Evolutionary conservation across 2,888 invertebrate species (phyloP).

Genomic region (Coelinius sp.): DNA sequence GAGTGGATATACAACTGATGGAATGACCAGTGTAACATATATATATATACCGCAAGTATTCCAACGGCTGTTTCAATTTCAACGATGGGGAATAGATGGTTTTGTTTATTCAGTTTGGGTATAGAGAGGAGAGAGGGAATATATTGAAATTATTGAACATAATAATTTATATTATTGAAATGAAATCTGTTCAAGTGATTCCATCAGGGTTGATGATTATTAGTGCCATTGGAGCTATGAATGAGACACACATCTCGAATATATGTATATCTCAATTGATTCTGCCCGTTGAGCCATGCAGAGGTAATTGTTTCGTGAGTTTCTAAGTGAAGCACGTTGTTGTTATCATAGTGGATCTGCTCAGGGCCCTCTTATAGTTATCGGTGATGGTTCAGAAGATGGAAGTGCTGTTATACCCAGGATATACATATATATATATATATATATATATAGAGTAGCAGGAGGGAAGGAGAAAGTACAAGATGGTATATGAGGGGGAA

Average conservation of each 20-base stretch:
- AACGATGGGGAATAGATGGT: background rate
- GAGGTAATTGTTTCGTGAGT: conserved; percentile 37
- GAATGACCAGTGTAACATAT: conserved; percentile 2
- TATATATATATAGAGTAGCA: conserved; percentile 4
- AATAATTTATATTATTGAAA: too few species aligned
- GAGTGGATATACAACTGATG: conserved; percentile 13
- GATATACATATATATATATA: too few species aligned
- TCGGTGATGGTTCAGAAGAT: conserved; percentile 36
- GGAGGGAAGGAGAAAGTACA: background rate
- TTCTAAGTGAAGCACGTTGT: conserved; percentile 29
- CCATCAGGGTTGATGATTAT: too few species aligned
- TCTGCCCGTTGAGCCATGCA: conserved; percentile 21
- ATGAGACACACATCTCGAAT: background rate
- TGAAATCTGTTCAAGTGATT: too few species aligned
- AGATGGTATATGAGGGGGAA: background rate
- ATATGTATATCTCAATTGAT: conserved; percentile 16
- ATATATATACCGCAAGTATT: background rate
- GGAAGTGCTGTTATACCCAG: conserved; percentile 19
- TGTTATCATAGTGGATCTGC: conserved; percentile 35
- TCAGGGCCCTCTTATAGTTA: conserved; percentile 37
- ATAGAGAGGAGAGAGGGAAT: background rate
- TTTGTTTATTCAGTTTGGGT: background rate
- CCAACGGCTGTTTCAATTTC: background rate
- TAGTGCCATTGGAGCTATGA: background rate
- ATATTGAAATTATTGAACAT: background rate